A percentile compares a stretch with the other conserved stretches of the same genome.
phyloP scores from a whole-genome alignment of 2,113 vertebrate genomes.

The Sardina pilchardus region DNA sequence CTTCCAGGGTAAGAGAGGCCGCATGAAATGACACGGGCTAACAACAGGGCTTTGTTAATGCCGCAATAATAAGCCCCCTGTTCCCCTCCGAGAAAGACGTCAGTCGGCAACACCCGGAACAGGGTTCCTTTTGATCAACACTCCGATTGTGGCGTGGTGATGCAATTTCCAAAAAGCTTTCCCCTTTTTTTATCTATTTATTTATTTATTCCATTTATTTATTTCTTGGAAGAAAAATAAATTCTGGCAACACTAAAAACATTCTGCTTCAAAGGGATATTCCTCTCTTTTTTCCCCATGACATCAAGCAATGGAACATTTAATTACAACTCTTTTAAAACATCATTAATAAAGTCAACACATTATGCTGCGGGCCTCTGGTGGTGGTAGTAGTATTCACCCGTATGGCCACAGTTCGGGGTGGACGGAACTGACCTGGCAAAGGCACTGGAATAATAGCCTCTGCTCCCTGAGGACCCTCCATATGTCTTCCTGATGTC shows the following conservation, averaged over 20 bases:
- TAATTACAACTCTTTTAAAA: not conserved
- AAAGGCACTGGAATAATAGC: constrained; percentile 98
- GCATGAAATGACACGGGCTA: not conserved
- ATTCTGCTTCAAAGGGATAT: not conserved
- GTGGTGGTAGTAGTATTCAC: not conserved
- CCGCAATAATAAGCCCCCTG: constrained; percentile 27
- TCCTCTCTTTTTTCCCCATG: not conserved
- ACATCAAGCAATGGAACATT: not conserved
- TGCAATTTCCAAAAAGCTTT: not conserved
- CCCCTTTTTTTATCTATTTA: not conserved
- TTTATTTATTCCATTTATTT: not conserved
- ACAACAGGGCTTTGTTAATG: constrained; percentile 40
- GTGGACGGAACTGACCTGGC: constrained; percentile 80
- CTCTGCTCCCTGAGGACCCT: constrained; percentile 93
- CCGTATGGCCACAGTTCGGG: not conserved
- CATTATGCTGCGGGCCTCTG: not conserved
- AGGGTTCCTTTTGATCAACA: constrained; percentile 18
- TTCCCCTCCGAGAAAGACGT: constrained; percentile 15
- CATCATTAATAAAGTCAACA: not conserved
- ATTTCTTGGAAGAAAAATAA: not conserved
- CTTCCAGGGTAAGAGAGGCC: not conserved
- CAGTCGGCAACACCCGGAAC: constrained; percentile 17
- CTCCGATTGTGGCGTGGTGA: not conserved
- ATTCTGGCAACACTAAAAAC: not conserved
- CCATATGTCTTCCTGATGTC: constrained; percentile 98